Conservation (phyloP, 1,140 invertebrate genomes). For the Drosophila burlai region DNA sequence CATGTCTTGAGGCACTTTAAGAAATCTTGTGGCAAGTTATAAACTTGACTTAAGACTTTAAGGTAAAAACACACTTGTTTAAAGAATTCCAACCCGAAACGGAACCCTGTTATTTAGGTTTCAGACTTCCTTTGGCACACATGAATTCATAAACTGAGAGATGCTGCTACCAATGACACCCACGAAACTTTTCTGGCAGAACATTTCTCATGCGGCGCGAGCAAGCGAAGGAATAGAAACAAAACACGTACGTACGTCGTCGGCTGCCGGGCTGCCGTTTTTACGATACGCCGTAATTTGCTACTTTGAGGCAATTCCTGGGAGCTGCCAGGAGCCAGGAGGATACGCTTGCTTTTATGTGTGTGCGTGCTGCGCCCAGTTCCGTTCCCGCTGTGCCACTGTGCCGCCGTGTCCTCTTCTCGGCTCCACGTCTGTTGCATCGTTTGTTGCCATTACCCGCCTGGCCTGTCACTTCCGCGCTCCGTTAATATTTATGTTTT, state of each 20-base stretch:
- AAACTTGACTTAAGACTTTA: neutral
- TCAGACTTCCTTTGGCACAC: conserved; percentile 2
- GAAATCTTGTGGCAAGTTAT: neutral
- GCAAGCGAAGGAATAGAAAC: conserved; percentile 24
- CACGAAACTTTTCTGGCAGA: conserved; percentile 26
- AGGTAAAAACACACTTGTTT: neutral
- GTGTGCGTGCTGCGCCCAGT: conserved; percentile 54
- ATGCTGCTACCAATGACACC: conserved; percentile 12
- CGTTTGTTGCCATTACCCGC: conserved; percentile 72
- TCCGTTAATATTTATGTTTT: conserved; percentile 78
- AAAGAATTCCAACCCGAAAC: neutral
- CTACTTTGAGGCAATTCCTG: conserved; percentile 68
- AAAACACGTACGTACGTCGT: conserved; percentile 57
- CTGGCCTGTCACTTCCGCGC: conserved; percentile 70
- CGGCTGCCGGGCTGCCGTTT: conserved; percentile 40
- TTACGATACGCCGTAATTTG: conserved; percentile 74
- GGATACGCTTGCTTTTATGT: conserved; percentile 55
- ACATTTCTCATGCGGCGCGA: conserved; percentile 40
- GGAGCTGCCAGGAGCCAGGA: conserved; percentile 22
- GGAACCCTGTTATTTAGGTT: conserved; percentile 24
- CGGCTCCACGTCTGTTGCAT: conserved; percentile 48
- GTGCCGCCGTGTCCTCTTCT: conserved; percentile 2
- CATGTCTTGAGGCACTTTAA: neutral
- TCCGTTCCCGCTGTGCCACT: conserved; percentile 8
- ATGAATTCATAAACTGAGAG: conserved; percentile 1